Evolutionary conservation across 2,888 invertebrate species (phyloP).

Genomic region (Eurytoma californica): DNA sequence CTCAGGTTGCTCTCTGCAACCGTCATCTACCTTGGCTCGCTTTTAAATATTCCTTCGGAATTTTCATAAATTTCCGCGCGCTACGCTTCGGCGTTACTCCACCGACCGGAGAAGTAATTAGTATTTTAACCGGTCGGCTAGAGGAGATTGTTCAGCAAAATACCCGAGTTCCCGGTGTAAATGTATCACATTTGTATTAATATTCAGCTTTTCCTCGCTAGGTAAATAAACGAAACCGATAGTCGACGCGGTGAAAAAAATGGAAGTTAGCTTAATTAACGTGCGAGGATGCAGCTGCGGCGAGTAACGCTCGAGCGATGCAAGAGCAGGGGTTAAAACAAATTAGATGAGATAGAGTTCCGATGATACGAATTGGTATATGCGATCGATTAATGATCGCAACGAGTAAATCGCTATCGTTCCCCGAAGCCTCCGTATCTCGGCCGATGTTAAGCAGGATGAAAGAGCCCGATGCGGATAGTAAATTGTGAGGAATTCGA

Average conservation of each 20-base stretch:
- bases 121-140: slow-evolving; percentile 1
- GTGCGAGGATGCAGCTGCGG: slow-evolving; percentile 28
- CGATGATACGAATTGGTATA: slow-evolving; percentile 47
- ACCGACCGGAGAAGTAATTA: slow-evolving; percentile 18
- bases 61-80: slow-evolving; percentile 49
- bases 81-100: slow-evolving; percentile 7
- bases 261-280: slow-evolving; percentile 40
- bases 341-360: slow-evolving; percentile 46
- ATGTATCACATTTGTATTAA: no score
- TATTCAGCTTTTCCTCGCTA: not conserved
- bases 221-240: slow-evolving; percentile 4
- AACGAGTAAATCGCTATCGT: slow-evolving; percentile 61
- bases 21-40: slow-evolving; percentile 60
- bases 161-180: not conserved
- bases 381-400: slow-evolving; percentile 56
- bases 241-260: slow-evolving; percentile 16
- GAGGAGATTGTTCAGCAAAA: not conserved
- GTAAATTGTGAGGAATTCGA: slow-evolving; percentile 66
- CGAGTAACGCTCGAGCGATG: not conserved
- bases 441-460: slow-evolving; percentile 58
- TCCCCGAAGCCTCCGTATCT: slow-evolving; percentile 60
- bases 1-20: slow-evolving; percentile 12
- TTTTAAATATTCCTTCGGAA: slow-evolving; percentile 52
- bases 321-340: slow-evolving; percentile 35
- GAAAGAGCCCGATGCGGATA: slow-evolving; percentile 62